A percentile compares a stretch with the other conserved stretches of the same genome.
Conservation (phyloP, 2,113 vertebrate species). For the Apteryx owenii region DNA sequence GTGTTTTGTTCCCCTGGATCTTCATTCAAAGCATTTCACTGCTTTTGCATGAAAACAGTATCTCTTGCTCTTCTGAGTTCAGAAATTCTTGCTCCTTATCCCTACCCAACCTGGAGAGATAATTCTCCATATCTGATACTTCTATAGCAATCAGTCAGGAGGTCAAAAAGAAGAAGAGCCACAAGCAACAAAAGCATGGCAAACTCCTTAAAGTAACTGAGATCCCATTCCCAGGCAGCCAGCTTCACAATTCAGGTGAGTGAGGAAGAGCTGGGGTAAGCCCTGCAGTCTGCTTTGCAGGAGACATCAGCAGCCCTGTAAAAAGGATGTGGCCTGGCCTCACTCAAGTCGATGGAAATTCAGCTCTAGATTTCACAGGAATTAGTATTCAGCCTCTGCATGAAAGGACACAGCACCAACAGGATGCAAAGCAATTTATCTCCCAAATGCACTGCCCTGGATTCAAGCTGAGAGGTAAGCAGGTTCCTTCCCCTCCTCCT, state of each 20-base stretch:
- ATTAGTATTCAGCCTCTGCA: not conserved
- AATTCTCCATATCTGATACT: not conserved
- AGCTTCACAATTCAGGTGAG: not conserved
- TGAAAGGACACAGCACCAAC: accelerated
- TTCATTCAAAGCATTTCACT: not conserved
- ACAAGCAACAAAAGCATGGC: not conserved
- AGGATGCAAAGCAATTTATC: not conserved
- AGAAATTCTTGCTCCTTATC: not conserved
- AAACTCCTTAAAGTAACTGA: not conserved
- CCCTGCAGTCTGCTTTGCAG: not conserved
- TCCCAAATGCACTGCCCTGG: not conserved
- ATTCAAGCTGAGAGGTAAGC: not conserved
- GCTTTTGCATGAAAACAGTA: not conserved
- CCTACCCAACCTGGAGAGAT: not conserved
- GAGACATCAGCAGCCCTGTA: not conserved
- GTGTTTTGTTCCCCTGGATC: not conserved
- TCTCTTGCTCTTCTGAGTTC: not conserved
- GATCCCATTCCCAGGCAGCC: slow-evolving; percentile 3
- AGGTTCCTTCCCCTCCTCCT: slow-evolving; percentile 64
- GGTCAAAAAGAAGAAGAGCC: not conserved
- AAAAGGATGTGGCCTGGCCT: not conserved
- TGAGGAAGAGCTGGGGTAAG: not conserved
- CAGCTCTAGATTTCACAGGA: not conserved
- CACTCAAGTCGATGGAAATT: accelerated
- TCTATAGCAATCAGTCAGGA: not conserved